phyloP scores from a whole-genome alignment of 2,113 vertebrate genomes.

The Bos indicus region DNA sequence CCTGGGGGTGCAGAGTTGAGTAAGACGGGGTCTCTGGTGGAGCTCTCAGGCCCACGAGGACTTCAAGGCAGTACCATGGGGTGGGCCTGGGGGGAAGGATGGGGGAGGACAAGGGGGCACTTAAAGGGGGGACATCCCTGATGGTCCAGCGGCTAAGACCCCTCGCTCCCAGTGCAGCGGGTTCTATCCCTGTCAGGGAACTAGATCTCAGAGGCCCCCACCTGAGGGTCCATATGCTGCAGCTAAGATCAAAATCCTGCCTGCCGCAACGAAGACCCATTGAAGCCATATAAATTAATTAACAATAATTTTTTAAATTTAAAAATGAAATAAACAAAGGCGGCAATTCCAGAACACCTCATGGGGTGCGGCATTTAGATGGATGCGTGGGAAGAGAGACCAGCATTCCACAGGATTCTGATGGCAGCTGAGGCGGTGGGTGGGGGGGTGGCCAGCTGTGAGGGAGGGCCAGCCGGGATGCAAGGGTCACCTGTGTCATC shows the following conservation, averaged over 20 bases:
- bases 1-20: neutral
- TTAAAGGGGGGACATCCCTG: neutral
- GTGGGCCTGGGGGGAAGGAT: rapidly evolving
- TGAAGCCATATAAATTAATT: neutral
- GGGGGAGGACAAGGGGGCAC: rapidly evolving
- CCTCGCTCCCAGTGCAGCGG: neutral
- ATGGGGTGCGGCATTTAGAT: neutral
- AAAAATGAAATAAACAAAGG: neutral
- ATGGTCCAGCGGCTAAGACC: neutral
- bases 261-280: neutral
- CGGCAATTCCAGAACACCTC: too few relatives aligned
- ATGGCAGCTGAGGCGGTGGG: rapidly evolving
- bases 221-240: neutral
- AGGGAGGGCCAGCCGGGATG: neutral
- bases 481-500: rapidly evolving
- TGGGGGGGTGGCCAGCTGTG: rapidly evolving
- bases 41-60: neutral
- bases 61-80: rapidly evolving
- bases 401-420: rapidly evolving
- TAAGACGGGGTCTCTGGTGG: rapidly evolving
- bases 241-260: neutral
- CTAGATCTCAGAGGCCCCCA: neutral
- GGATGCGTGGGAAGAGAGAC: too few relatives aligned
- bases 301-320: neutral
- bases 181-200: neutral